Conservation (phyloP, 1,140 invertebrate genomes). For the Hirudo medicinalis region DNA sequence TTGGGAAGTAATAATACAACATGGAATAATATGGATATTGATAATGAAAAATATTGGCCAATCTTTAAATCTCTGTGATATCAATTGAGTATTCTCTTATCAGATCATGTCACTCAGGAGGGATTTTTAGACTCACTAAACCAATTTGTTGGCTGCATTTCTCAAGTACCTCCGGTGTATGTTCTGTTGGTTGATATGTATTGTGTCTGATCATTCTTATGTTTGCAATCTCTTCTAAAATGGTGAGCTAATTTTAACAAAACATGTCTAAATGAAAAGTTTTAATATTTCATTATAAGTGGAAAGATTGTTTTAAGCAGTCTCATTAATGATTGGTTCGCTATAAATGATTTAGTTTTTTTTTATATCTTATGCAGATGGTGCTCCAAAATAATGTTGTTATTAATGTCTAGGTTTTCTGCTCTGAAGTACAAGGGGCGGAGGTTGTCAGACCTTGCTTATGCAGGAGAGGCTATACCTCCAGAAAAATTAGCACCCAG, state of each 20-base stretch:
- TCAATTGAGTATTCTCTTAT: not conserved
- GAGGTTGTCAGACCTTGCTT: slow-evolving; percentile 17
- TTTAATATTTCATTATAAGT: no score
- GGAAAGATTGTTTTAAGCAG: no score
- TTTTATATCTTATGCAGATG: no score
- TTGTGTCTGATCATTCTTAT: not conserved
- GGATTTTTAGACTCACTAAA: not conserved
- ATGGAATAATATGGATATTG: no score
- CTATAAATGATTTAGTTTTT: no score
- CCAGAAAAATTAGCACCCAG: slow-evolving; percentile 9
- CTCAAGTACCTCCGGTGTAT: slow-evolving; percentile 17
- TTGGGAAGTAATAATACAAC: no score
- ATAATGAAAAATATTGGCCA: no score
- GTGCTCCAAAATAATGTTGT: not conserved
- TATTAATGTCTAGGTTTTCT: slow-evolving; percentile 15
- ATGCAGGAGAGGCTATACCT: slow-evolving; percentile 16
- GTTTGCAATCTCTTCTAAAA: no score
- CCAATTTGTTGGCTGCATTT: slow-evolving; percentile 7
- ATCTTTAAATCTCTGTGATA: no score
- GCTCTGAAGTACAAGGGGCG: slow-evolving; percentile 21
- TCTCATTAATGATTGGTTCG: no score
- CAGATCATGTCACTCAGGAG: slow-evolving; percentile 16
- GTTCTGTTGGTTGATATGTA: not conserved
- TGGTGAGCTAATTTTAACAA: no score
- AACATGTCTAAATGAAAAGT: no score